Conservation (phyloP, 2,113 vertebrate genomes). For the Leptodactylus fuscus region DNA sequence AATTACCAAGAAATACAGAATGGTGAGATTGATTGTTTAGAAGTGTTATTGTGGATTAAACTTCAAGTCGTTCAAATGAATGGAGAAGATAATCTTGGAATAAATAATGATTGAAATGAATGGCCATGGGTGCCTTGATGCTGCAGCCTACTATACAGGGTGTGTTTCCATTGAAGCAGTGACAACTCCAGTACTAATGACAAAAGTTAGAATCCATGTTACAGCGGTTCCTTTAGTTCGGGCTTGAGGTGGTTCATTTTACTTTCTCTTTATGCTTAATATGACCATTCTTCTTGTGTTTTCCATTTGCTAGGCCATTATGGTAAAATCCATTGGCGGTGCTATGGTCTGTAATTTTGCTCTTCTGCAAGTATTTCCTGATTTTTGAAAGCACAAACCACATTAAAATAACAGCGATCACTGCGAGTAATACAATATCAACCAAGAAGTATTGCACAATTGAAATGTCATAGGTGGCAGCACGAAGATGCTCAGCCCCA, state of each 20-base stretch:
- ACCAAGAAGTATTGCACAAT: slow-evolving; percentile 93
- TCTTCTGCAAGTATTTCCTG: slow-evolving; percentile 72
- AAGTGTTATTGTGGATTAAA: slow-evolving; percentile 72
- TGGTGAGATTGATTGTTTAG: slow-evolving; percentile 65
- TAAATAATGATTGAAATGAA: slow-evolving; percentile 9
- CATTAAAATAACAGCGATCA: slow-evolving; percentile 72
- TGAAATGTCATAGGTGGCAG: slow-evolving; percentile 87
- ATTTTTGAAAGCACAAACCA: slow-evolving; percentile 75
- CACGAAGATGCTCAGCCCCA: slow-evolving; percentile 90
- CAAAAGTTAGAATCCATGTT: slow-evolving; percentile 64
- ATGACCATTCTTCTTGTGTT: slow-evolving; percentile 90
- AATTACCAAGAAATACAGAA: not conserved
- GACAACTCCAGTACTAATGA: slow-evolving; percentile 6
- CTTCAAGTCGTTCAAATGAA: slow-evolving; percentile 72
- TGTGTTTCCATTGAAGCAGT: slow-evolving; percentile 16
- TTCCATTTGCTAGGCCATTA: slow-evolving; percentile 89
- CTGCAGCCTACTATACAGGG: not conserved
- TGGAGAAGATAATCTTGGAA: slow-evolving; percentile 70
- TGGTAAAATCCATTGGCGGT: slow-evolving; percentile 91
- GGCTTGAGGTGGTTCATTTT: slow-evolving; percentile 79
- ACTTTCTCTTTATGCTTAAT: slow-evolving; percentile 92
- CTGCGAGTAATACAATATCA: slow-evolving; percentile 82
- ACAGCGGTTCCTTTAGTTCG: not conserved
- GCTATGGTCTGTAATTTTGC: slow-evolving; percentile 70
- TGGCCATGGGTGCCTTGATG: not conserved